phyloP scores from a whole-genome alignment of 2,113 vertebrate genomes.

The Apus apus region DNA sequence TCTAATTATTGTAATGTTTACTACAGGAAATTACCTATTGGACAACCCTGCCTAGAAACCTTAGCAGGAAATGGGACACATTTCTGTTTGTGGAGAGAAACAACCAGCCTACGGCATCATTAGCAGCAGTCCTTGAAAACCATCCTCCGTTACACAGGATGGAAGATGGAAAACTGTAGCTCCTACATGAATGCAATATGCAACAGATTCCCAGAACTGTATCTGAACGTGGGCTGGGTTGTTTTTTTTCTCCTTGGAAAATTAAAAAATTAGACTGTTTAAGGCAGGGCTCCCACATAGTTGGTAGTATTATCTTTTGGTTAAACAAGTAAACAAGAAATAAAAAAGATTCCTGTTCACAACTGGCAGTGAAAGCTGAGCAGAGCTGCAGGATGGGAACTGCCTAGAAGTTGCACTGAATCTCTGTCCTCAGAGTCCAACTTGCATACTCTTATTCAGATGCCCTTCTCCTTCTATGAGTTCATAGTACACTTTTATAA shows the following conservation, averaged over 20 bases:
- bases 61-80: slow-evolving; percentile 4
- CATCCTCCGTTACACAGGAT: neutral
- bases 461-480: neutral
- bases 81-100: neutral
- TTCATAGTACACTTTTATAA: neutral
- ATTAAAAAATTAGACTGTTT: neutral
- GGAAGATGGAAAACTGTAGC: neutral
- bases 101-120: neutral
- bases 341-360: neutral
- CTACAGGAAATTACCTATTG: neutral
- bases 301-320: neutral
- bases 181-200: neutral
- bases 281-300: neutral
- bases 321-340: neutral
- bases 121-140: neutral
- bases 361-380: neutral
- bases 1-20: slow-evolving; percentile 19
- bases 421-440: neutral
- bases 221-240: neutral
- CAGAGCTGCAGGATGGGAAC: neutral
- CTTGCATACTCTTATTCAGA: neutral
- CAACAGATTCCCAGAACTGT: neutral
- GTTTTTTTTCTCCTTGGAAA: neutral
- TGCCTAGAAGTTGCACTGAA: neutral
- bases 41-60: neutral